Conservation (phyloP, 2,797 vertebrate species). For the Leptoclinus maculatus region DNA sequence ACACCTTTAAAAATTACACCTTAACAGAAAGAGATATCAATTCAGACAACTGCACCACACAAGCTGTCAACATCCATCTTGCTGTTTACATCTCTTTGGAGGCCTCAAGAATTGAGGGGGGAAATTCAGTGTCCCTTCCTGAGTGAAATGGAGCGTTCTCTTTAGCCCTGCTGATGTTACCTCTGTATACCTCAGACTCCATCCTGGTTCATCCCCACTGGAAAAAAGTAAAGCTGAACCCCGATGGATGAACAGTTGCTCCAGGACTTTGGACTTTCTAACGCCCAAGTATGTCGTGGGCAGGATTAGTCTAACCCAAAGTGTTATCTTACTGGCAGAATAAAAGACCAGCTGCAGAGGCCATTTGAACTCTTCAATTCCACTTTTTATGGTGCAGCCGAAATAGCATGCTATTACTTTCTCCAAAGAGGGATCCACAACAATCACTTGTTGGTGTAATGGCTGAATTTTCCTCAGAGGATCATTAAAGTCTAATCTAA, state of each 20-base stretch:
- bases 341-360: slow-evolving; percentile 54
- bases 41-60: slow-evolving; percentile 58
- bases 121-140: slow-evolving; percentile 40
- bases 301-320: slow-evolving; percentile 68
- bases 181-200: slow-evolving; percentile 49
- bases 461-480: slow-evolving; percentile 13
- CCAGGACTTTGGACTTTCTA: slow-evolving; percentile 49
- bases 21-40: slow-evolving; percentile 51
- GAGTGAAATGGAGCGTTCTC: slow-evolving; percentile 50
- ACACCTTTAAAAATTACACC: slow-evolving; percentile 48
- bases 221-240: slow-evolving; percentile 37
- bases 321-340: slow-evolving; percentile 58
- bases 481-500: slow-evolving; percentile 29
- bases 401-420: slow-evolving; percentile 51
- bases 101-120: slow-evolving; percentile 41
- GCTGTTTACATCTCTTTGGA: slow-evolving; percentile 63
- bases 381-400: slow-evolving; percentile 54
- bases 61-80: slow-evolving; percentile 66
- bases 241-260: slow-evolving; percentile 63
- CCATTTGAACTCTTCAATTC: slow-evolving; percentile 62
- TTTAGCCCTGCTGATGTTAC: slow-evolving; percentile 58
- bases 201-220: slow-evolving; percentile 43
- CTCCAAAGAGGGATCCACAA: slow-evolving; percentile 17
- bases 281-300: slow-evolving; percentile 52
- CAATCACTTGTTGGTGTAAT: slow-evolving; percentile 30